Percentiles rank a stretch among this genome's conserved stretches.
phyloP scores from a whole-genome alignment of 2,888 invertebrate species.

The Polydrusus pterygomalis region DNA sequence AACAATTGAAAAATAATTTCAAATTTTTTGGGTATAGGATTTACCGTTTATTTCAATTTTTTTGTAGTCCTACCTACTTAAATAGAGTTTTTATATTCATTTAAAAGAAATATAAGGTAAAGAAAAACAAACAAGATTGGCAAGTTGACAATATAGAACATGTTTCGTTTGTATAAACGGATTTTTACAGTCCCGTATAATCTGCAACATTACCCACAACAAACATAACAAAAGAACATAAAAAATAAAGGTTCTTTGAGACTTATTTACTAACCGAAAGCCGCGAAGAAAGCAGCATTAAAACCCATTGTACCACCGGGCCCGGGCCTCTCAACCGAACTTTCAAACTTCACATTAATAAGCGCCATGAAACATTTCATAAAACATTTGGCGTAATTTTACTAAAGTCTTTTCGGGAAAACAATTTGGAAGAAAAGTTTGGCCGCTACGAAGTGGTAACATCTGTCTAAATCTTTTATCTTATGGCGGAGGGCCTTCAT shows the following conservation, averaged over 20 bases:
- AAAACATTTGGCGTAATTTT: constrained; percentile 42
- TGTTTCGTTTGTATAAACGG: too few relatives aligned
- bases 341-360: constrained; percentile 36
- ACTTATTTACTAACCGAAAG: not conserved
- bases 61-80: too few relatives aligned
- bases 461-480: constrained; percentile 55
- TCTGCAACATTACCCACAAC: too few relatives aligned
- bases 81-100: too few relatives aligned
- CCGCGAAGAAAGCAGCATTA: constrained; percentile 19
- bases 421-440: constrained; percentile 51
- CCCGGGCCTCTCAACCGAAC: constrained; percentile 6
- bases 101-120: too few relatives aligned
- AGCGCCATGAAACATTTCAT: constrained; percentile 39
- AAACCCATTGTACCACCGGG: constrained; percentile 23
- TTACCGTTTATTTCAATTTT: too few relatives aligned
- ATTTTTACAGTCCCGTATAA: too few relatives aligned
- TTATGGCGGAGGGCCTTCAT: constrained; percentile 47
- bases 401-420: constrained; percentile 42
- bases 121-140: too few relatives aligned
- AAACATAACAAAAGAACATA: too few relatives aligned
- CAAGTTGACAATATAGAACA: too few relatives aligned
- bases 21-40: too few relatives aligned
- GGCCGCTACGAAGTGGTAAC: constrained; percentile 44
- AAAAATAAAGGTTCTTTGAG: not conserved
- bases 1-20: too few relatives aligned